Conservation (phyloP, 2,888 invertebrate genomes). For the Pristionchus entomophagus region DNA sequence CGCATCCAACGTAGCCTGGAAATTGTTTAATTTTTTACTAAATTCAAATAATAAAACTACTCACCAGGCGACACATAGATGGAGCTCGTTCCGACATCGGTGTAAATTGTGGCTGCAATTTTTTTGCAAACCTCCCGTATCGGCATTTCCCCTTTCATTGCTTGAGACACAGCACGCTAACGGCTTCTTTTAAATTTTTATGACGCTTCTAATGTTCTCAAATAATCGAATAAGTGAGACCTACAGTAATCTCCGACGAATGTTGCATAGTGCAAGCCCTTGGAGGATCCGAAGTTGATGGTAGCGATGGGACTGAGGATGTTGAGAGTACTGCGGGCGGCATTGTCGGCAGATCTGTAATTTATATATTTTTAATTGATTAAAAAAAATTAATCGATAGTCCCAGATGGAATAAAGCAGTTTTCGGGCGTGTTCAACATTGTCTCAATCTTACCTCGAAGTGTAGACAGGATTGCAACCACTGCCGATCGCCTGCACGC, state of each 20-base stretch:
- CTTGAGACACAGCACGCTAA: too few relatives aligned
- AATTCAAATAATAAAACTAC: background rate
- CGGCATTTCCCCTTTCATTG: too few relatives aligned
- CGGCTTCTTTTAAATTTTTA: too few relatives aligned
- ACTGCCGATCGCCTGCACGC: background rate
- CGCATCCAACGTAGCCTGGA: conserved; percentile 12
- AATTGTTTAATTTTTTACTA: background rate
- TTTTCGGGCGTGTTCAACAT: background rate
- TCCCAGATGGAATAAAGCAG: too few relatives aligned
- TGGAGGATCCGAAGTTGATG: background rate
- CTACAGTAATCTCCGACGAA: background rate
- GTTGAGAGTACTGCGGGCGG: background rate
- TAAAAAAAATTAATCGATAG: too few relatives aligned
- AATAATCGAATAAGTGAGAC: background rate
- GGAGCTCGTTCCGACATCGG: background rate
- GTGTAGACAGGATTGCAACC: background rate
- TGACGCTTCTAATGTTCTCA: too few relatives aligned
- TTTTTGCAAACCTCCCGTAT: background rate
- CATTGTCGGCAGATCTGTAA: background rate
- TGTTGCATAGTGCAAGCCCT: background rate
- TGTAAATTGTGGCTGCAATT: background rate
- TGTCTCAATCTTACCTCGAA: background rate
- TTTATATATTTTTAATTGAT: background rate
- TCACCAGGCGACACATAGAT: background rate
- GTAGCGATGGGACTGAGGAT: background rate